Base-by-base conservation (phyloP, 2,113 vertebrate species). In the Tetrao urogallus region DNA sequence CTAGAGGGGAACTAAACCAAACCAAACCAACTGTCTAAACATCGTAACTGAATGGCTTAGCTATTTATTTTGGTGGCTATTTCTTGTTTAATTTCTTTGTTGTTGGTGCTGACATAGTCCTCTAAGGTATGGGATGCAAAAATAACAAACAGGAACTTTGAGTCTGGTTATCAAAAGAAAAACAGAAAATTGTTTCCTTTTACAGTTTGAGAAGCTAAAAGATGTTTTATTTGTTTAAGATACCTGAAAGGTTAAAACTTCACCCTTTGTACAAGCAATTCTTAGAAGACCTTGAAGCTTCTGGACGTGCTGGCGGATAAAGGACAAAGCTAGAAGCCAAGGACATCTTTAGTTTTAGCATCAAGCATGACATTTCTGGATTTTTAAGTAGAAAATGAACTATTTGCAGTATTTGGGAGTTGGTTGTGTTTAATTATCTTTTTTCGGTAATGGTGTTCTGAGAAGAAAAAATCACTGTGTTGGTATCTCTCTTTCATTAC, bases 241-340 rank as follows among this genome's bases (percentile, higher is more conserved):
- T 78, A 82, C 57, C 72, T 82, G 71, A 86, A 93, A 93, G 43
- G 72, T 90, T 95, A 90, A 88, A 91, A 91, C 34, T 61, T 91
- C 48, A 75, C 95, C 43, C 76, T 91, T 91, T 93, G 69, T 88
- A 90, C 66, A 75, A 76, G 30, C 43, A 92, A 32, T 92, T 94
- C 65, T 75, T 91, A 61, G n/a, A 88, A 95, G 73, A 90, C 80
- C 82, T 94, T 90, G 95, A 90, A 72, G 73, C 92, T 94, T 90
- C 82, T 76, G 48, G 88, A 79, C 32, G 27, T 72, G 70, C 84
- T 73, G 80, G 82, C 86, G 19, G 65, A 54, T 88, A 86, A 83
- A 88, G 65, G 70, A 78, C 20, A 88, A 88, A 95, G 48, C 27
- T 72, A 81, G 76, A 92, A 91, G 40, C 40, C 40, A 75, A 91